A percentile compares a stretch with the other conserved stretches of the same genome.
phyloP scores from a whole-genome alignment of 2,113 vertebrate species.

The Tamias sibiricus region DNA sequence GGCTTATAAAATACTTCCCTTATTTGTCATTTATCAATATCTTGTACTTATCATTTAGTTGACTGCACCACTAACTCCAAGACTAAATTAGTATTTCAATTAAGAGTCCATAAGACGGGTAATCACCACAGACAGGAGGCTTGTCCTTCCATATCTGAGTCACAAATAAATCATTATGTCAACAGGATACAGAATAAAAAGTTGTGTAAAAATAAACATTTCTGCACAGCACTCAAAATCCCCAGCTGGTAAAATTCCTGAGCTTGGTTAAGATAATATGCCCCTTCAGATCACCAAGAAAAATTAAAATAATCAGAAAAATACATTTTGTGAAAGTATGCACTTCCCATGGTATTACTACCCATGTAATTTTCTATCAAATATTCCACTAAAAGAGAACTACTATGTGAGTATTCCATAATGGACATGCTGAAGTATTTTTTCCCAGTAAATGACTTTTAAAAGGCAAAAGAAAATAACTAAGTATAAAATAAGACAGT shows the following conservation, averaged over 20 bases:
- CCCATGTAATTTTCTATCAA: constrained; percentile 18
- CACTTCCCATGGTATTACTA: neutral
- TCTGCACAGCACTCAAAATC: neutral
- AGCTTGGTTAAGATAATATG: constrained; percentile 26
- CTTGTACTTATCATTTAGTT: constrained; percentile 7
- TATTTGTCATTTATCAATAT: constrained; percentile 34
- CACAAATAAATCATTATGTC: constrained; percentile 57
- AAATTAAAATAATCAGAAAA: constrained; percentile 30
- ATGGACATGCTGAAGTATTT: neutral
- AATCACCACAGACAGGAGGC: constrained; percentile 46
- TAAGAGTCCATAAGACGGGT: constrained; percentile 37
- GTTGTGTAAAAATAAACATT: constrained; percentile 42
- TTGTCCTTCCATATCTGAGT: constrained; percentile 40
- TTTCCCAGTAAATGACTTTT: neutral
- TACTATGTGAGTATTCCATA: constrained; percentile 42
- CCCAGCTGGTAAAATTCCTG: neutral
- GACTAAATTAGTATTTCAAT: constrained; percentile 43
- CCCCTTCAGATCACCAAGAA: neutral
- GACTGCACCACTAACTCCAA: neutral
- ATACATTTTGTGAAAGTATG: constrained; percentile 41
- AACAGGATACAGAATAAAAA: constrained; percentile 55
- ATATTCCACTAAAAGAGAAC: constrained; percentile 40
- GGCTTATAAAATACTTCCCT: neutral
- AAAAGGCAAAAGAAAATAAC: constrained; percentile 31
- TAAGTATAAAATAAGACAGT: constrained; percentile 27